Evolutionary conservation across 2,888 invertebrate species (phyloP).

Genomic region (Aromia moschata): DNA sequence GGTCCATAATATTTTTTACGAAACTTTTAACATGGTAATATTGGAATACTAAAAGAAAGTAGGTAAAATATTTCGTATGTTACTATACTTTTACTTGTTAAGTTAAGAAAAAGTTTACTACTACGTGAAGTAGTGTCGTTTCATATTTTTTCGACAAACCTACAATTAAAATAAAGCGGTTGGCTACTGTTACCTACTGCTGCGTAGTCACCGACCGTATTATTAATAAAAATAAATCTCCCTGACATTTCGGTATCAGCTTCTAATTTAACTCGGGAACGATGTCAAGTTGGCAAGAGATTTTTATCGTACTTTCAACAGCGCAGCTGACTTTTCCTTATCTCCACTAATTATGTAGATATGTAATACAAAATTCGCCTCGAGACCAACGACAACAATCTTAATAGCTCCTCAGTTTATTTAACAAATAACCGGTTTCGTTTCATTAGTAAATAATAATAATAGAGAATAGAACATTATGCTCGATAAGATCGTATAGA

Average conservation of each 20-base stretch:
- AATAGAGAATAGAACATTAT: background rate
- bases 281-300: background rate
- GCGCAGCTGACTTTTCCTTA: slow-evolving; percentile 2
- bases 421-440: slow-evolving; percentile 1
- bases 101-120: no score
- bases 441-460: background rate
- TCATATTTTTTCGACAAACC: no score
- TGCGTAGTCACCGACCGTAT: no score
- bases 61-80: no score
- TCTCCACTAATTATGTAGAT: slow-evolving; percentile 12
- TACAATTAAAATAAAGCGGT: no score
- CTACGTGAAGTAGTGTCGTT: no score
- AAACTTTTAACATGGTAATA: no score
- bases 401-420: slow-evolving; percentile 4
- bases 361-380: background rate
- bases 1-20: no score
- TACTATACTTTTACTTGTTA: no score
- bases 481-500: background rate
- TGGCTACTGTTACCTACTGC: background rate
- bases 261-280: background rate
- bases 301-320: slow-evolving; percentile 7
- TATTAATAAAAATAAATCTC: no score
- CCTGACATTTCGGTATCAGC: background rate
- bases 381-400: background rate
- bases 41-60: no score